A percentile compares a stretch with the other conserved stretches of the same genome.
phyloP scores from a whole-genome alignment of 1,140 invertebrate species.

The Lordiphosa clarofinis region DNA sequence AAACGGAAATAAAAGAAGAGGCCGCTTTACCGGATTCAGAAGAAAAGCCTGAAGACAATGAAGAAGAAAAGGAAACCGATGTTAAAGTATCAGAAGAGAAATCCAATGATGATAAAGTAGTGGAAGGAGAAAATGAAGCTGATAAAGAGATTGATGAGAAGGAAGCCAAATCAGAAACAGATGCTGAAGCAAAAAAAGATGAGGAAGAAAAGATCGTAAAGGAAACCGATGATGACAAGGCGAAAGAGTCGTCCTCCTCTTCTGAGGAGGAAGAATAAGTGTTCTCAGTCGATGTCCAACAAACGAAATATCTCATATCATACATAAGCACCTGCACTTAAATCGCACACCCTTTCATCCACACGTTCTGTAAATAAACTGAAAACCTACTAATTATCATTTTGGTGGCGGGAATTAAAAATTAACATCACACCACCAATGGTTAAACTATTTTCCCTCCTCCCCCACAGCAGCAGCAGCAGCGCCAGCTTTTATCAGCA shows the following conservation, averaged over 20 bases:
- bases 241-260: too few species aligned
- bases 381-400: conserved; percentile 40
- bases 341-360: conserved; percentile 14
- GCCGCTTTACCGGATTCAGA: not conserved
- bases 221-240: conserved; percentile 9
- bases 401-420: conserved; percentile 45
- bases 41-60: not conserved
- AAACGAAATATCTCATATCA: not conserved
- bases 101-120: conserved; percentile 1
- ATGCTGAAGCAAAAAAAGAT: conserved; percentile 31
- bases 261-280: not conserved
- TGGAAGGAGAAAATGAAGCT: not conserved
- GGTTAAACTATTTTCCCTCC: not conserved
- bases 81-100: conserved; percentile 10
- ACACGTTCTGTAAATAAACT: conserved; percentile 60
- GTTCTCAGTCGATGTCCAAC: not conserved
- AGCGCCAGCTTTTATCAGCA: conserved; percentile 1
- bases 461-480: conserved; percentile 13
- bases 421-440: not conserved
- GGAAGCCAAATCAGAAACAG: not conserved
- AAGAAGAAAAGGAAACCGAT: not conserved
- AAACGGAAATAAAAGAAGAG: not conserved
- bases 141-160: conserved; percentile 6
- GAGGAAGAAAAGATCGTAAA: conserved; percentile 28
- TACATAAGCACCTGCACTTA: conserved; percentile 6